phyloP scores from a whole-genome alignment of 2,888 invertebrate species.

The Drosophila fungiperda region DNA sequence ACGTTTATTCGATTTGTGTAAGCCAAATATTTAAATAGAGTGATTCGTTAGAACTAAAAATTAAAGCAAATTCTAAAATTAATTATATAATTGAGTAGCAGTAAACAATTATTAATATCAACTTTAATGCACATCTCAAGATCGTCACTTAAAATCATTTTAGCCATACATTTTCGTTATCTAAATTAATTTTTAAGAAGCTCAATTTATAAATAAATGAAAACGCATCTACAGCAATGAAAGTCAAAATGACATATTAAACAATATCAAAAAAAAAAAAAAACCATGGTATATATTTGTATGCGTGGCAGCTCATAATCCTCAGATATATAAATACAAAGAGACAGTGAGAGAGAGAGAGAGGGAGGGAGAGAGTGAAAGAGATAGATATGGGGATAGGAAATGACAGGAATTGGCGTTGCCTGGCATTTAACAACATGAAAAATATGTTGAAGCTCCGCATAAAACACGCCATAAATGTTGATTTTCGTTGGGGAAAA shows the following conservation, averaged over 20 bases:
- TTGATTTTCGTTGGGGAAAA: slow-evolving; percentile 82
- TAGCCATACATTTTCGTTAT: slow-evolving; percentile 10
- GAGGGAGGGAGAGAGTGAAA: not conserved
- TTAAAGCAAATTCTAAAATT: not conserved
- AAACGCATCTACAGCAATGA: slow-evolving; percentile 21
- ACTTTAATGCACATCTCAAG: not conserved
- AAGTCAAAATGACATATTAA: slow-evolving; percentile 48
- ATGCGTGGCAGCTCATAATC: slow-evolving; percentile 47
- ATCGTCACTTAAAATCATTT: slow-evolving; percentile 9
- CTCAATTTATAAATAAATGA: slow-evolving; percentile 41
- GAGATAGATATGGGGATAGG: slow-evolving; percentile 3
- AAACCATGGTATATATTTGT: slow-evolving; percentile 18
- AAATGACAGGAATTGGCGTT: slow-evolving; percentile 51
- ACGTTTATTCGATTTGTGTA: slow-evolving; percentile 49
- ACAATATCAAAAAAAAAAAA: slow-evolving; percentile 41
- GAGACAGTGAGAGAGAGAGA: slow-evolving; percentile 9
- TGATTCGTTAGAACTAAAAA: not conserved
- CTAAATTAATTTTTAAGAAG: slow-evolving; percentile 26
- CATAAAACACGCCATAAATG: slow-evolving; percentile 82
- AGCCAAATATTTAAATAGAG: slow-evolving; percentile 16
- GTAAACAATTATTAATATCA: not conserved
- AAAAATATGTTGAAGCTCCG: slow-evolving; percentile 77
- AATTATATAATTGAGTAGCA: not conserved
- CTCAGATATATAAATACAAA: slow-evolving; percentile 24
- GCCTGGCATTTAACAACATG: slow-evolving; percentile 65